phyloP scores from a whole-genome alignment of 2,113 vertebrate genomes.

The Polyodon spathula region DNA sequence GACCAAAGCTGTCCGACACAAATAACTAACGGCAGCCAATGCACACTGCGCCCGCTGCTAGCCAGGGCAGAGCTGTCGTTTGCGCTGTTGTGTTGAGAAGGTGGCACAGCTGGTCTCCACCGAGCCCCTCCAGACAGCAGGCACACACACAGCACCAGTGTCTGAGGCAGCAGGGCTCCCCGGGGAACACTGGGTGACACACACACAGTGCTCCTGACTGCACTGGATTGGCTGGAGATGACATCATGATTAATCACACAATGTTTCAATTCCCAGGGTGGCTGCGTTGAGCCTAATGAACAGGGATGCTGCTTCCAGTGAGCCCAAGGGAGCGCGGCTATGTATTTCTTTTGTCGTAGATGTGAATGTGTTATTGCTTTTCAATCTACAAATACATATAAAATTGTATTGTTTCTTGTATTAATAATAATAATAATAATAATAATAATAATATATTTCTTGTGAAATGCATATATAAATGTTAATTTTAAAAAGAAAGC shows the following conservation, averaged over 20 bases:
- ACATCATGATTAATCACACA: slow-evolving; percentile 38
- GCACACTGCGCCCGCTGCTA: not conserved
- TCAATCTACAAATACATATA: too few relatives aligned
- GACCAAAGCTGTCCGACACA: not conserved
- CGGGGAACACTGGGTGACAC: slow-evolving; percentile 7
- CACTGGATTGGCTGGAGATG: slow-evolving; percentile 36
- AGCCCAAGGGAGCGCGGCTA: not conserved
- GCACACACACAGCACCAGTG: slow-evolving; percentile 19
- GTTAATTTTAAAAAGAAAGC: too few relatives aligned
- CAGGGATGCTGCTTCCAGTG: not conserved
- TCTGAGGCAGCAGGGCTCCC: slow-evolving; percentile 15
- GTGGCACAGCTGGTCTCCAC: not conserved
- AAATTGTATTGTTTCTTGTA: too few relatives aligned
- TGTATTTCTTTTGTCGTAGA: too few relatives aligned
- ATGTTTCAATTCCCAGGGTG: slow-evolving; percentile 42
- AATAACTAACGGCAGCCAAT: not conserved
- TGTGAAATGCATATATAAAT: too few relatives aligned
- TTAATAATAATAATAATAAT: too few relatives aligned
- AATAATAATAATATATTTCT: too few relatives aligned
- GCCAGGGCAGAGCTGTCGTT: not conserved
- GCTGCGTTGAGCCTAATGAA: slow-evolving; percentile 13
- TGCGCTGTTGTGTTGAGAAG: not conserved
- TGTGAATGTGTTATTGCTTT: too few relatives aligned
- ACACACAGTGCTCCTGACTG: slow-evolving; percentile 15
- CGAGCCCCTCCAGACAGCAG: slow-evolving; percentile 10